Evolutionary conservation across 2,888 invertebrate genomes (phyloP), one percentile per base, ranked within the genome.

Genomic region (Ophion ventricosus): DNA sequence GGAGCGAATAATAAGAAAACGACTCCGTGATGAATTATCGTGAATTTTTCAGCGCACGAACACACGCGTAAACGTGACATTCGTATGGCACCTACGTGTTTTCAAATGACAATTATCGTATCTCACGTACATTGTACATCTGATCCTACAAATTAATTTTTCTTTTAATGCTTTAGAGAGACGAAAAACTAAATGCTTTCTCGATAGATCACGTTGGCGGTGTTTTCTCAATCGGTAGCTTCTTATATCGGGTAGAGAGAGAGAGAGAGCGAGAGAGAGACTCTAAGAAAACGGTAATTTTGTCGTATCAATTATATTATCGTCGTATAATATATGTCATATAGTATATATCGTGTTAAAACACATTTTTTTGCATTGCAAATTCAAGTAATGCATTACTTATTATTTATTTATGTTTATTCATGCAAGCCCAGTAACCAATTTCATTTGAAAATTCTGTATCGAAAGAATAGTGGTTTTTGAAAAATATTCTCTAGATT

Each of bases 41-140:
- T 72, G 63, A 57, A 69, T 63, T 83, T 67, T 43, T n/a, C n/a
- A 56, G 56, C 61, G 43, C 76, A 74, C 43, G 69, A 70, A 56
- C 17, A 25, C 54, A 57, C 57, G 35, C 54, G 54, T n/a, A 35
- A 83, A 63, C 20, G 76, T 35, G 69, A 69, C 79, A 75, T 56
- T 75, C 85, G 74, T 76, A 85, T 82, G 81, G 82, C 72, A 82
- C 82, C 75, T 54, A 74, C 49, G 74, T 77, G 49, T 74, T 80
- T 80, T 66, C 72, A 54, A 66, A 80, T 72, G 63, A 66, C 54
- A 57, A 73, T n/a, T n/a, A n/a, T 23, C 35, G 73, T 25, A 25
- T 64, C 66, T 29, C 67, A n/a, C 26, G 69, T 43, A 40, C 57
- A 82, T 72, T 17, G 79, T 57, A 67, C 61, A 67, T 77, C 23